Percentiles rank a stretch among this genome's conserved stretches.
Conservation (phyloP, 2,888 invertebrate genomes). For the Dastarcus helophoroides region DNA sequence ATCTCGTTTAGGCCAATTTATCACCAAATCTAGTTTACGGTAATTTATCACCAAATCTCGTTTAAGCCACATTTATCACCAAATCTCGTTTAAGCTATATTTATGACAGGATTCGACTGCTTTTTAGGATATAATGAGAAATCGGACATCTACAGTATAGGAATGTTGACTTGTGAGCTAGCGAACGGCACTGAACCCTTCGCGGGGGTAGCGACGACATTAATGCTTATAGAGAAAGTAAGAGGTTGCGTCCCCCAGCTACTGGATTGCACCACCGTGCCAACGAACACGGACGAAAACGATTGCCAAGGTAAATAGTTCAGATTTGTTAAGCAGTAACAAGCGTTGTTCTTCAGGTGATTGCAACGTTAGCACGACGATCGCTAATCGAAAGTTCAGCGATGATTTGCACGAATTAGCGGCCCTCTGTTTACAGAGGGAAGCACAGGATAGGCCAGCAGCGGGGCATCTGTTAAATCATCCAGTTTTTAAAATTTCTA, state of each 20-base stretch:
- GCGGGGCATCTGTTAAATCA: conserved; percentile 60
- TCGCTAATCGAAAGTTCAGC: conserved; percentile 54
- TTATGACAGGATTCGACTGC: too few species aligned
- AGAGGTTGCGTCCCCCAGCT: conserved; percentile 67
- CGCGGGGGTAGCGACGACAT: conserved; percentile 70
- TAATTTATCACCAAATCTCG: too few species aligned
- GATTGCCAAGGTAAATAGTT: not conserved
- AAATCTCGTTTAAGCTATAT: too few species aligned
- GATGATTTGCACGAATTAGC: conserved; percentile 69
- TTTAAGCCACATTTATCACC: too few species aligned
- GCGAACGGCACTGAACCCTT: conserved; percentile 86
- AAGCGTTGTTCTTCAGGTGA: conserved; percentile 22
- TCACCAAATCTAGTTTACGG: too few species aligned
- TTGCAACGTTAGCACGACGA: conserved; percentile 26
- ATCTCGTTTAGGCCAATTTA: too few species aligned
- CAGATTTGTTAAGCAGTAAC: not conserved
- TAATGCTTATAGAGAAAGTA: conserved; percentile 85
- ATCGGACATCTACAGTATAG: conserved; percentile 85
- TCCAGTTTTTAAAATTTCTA: conserved; percentile 63
- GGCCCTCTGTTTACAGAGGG: conserved; percentile 58
- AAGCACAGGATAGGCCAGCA: conserved; percentile 57
- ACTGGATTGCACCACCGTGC: conserved; percentile 56
- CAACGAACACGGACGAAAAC: not conserved
- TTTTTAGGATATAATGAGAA: conserved; percentile 69
- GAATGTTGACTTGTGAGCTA: conserved; percentile 77